Evolutionary conservation across 2,113 vertebrate genomes (phyloP).

Genomic region (Caloenas nicobarica): DNA sequence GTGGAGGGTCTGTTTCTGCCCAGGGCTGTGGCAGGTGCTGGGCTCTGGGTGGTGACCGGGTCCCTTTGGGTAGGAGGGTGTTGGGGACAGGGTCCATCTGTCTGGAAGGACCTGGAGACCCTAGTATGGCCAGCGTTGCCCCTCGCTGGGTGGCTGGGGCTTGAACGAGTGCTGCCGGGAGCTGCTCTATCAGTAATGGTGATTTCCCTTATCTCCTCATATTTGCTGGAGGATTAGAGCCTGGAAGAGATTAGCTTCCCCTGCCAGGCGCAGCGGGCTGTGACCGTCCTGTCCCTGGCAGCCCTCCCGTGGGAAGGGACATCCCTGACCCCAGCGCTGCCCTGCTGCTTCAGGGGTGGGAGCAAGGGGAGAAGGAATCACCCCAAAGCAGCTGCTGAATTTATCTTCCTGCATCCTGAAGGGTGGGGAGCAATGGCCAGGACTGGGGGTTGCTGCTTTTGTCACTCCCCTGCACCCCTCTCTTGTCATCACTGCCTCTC

Average conservation of each 20-base stretch:
- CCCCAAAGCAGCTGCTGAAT: background rate
- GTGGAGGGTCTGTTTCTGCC: accelerated
- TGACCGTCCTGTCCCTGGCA: background rate
- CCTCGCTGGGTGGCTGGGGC: background rate
- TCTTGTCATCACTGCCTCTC: background rate
- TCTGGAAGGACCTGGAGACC: background rate
- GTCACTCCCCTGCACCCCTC: background rate
- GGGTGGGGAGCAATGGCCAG: background rate
- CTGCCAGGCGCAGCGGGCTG: background rate
- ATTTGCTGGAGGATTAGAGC: conserved; percentile 64
- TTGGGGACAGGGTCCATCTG: accelerated
- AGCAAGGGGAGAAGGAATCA: background rate
- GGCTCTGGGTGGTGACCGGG: background rate
- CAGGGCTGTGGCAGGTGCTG: background rate
- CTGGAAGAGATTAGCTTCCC: conserved; percentile 26
- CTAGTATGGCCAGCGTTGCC: accelerated
- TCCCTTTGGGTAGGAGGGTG: background rate
- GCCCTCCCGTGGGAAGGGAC: background rate
- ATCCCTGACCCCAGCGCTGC: background rate
- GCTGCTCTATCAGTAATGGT: conserved; percentile 12
- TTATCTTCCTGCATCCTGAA: background rate
- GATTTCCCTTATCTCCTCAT: conserved; percentile 52
- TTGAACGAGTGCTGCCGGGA: background rate
- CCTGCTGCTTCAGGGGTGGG: background rate
- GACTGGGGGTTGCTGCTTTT: background rate